Evolutionary conservation across 2,888 invertebrate genomes (phyloP).

Genomic region (Cremastinae sp.): DNA sequence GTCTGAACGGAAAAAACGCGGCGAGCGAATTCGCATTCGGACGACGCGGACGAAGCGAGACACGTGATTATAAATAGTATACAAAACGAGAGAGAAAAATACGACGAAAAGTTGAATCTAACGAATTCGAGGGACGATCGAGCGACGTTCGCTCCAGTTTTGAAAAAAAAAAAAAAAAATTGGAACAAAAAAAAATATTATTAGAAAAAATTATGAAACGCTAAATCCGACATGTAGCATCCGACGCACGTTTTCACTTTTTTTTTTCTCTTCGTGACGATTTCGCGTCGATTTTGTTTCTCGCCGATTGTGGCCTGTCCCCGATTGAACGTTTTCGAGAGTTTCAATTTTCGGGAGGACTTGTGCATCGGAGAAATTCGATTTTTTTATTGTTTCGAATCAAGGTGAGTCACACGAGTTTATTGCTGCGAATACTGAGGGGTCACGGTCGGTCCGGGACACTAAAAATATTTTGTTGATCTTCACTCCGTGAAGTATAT

Average conservation of each 20-base stretch:
- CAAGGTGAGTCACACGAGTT: conserved; percentile 35
- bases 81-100: background rate
- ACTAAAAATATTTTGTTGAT: conserved; percentile 44
- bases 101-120: conserved; percentile 1
- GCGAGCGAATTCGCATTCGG: conserved; percentile 54
- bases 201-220: background rate
- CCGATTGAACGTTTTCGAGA: background rate
- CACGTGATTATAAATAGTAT: conserved; percentile 27
- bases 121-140: background rate
- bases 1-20: conserved; percentile 60
- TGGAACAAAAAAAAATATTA: too few species aligned
- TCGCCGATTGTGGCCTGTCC: background rate
- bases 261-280: background rate
- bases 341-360: background rate
- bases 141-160: background rate
- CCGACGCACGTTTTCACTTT: background rate
- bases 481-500: conserved; percentile 15
- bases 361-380: background rate
- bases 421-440: conserved; percentile 7
- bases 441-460: conserved; percentile 13
- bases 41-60: conserved; percentile 27
- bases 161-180: background rate
- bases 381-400: conserved; percentile 24
- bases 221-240: conserved; percentile 5
- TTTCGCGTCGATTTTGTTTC: background rate